A percentile compares a stretch with the other conserved stretches of the same genome.
Conservation (phyloP, 1,140 invertebrate genomes). For the Apolygus lucorum region DNA sequence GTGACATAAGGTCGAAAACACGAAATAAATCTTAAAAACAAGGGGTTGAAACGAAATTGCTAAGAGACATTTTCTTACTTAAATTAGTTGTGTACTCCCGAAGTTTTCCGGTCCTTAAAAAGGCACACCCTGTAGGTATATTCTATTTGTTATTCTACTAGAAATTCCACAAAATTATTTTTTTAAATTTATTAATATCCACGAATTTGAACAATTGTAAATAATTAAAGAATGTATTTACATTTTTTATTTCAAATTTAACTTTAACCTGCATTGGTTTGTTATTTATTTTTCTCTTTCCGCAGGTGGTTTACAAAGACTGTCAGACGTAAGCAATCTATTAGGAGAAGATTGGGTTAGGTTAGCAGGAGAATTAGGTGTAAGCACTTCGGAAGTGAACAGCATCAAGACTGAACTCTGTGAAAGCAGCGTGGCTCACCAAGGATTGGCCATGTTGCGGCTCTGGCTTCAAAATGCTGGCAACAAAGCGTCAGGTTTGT, state of each 20-base stretch:
- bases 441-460: conserved; percentile 55
- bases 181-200: too few relatives aligned
- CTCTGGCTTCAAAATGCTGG: conserved; percentile 50
- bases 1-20: too few relatives aligned
- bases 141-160: too few relatives aligned
- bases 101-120: too few relatives aligned
- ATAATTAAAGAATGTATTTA: neutral
- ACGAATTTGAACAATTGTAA: conserved; percentile 21
- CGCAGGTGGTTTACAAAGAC: conserved; percentile 37
- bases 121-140: too few relatives aligned
- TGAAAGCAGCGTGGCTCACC: conserved; percentile 47
- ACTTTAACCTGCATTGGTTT: too few relatives aligned
- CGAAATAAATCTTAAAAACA: too few relatives aligned
- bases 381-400: conserved; percentile 48
- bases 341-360: conserved; percentile 53
- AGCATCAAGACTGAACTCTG: conserved; percentile 50
- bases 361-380: conserved; percentile 46
- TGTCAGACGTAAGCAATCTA: conserved; percentile 55
- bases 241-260: too few relatives aligned
- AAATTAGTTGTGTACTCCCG: too few relatives aligned
- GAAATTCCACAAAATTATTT: too few relatives aligned
- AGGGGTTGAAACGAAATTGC: too few relatives aligned
- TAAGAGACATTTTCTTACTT: too few relatives aligned
- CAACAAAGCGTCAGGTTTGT: conserved; percentile 46
- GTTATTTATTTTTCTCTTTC: conserved; percentile 3